These are phyloP conservation scores for Rhabdornis inornatus DNA, from an alignment of 2,113 vertebrate genomes.

Conservation along the genomic window DNA sequence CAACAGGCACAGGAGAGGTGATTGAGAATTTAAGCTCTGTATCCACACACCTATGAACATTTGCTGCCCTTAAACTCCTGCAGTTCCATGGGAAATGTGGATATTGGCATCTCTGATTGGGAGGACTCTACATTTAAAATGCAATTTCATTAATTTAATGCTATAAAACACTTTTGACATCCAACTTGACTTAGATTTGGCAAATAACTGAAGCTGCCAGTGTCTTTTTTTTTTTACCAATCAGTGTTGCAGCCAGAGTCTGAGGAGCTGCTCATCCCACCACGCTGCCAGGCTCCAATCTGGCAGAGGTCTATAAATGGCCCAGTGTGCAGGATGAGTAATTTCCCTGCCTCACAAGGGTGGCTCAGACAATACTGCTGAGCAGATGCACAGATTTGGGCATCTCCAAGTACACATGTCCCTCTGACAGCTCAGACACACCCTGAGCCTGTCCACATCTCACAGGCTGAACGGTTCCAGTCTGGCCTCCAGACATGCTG, in stretches of 20 bases:
- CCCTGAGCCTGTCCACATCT: not conserved
- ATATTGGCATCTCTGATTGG: fast-evolving
- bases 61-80: not conserved
- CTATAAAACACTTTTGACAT: not conserved
- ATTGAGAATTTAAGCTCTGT: not conserved
- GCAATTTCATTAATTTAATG: not conserved
- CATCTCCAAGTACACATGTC: not conserved
- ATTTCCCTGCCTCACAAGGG: conserved; percentile 9
- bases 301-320: not conserved
- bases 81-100: fast-evolving
- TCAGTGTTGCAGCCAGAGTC: not conserved
- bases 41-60: not conserved
- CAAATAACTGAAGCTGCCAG: not conserved
- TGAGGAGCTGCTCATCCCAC: conserved; percentile 13
- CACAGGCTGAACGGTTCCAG: not conserved
- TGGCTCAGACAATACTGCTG: not conserved
- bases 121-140: not conserved
- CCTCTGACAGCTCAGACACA: not conserved
- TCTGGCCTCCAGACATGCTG: fast-evolving
- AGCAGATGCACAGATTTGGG: not conserved
- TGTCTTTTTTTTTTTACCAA: not conserved
- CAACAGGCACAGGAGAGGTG: not conserved
- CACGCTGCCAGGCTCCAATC: not conserved
- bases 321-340: not conserved
- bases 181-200: not conserved